Evolutionary conservation across 2,888 invertebrate species (phyloP), one percentile per base, ranked within the genome.

Genomic region (Aphodius granarius): DNA sequence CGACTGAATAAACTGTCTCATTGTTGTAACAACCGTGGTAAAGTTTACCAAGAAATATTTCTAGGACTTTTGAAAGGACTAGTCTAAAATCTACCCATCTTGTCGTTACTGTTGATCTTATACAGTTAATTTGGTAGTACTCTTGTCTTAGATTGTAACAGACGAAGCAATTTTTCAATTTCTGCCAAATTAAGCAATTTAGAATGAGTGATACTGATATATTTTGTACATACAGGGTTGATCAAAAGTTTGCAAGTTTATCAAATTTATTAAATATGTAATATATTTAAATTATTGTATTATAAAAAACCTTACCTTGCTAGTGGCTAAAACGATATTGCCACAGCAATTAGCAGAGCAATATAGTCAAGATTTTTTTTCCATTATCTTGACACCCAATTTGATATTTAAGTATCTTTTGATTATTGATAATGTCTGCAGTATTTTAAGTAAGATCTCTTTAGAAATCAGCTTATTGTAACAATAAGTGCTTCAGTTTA

Each of bases 121-220:
- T 20, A 17, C 16, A 17, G 13, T 1, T 21, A 15, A 13, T 43
- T 71, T 23, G 3, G 5, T 2, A 16, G 18, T 5, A 23, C 71
- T 22, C n/a, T 23, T 17, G 71, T 71, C 43, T 62, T 71, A 23
- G 72, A 19, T 72, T 19, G 18, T 19, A 17, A 19, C 72, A 20
- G 62, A 9, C 20, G 63, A 16, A 63, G 76, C 73, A 80, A 79
- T 80, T 78, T 80, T 79, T 76, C 79, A 80, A 78, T 80, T 79
- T 63, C 68, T 20, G 62, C 0, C 64, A 71, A 68, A 77, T 79
- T 79, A 79, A 75, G 66, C 77, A 76, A 77, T 80, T 78, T 13
- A 13, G 43, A 13, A 43, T 43, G 43, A 43, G 43, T 43, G 43
- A 43, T 43, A 43, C 43, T 13, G 43, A 9, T 9, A 43, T 43